Percentiles rank a stretch among this genome's conserved stretches.
phyloP scores from a whole-genome alignment of 2,113 vertebrate genomes.

The Sorex fumeus region DNA sequence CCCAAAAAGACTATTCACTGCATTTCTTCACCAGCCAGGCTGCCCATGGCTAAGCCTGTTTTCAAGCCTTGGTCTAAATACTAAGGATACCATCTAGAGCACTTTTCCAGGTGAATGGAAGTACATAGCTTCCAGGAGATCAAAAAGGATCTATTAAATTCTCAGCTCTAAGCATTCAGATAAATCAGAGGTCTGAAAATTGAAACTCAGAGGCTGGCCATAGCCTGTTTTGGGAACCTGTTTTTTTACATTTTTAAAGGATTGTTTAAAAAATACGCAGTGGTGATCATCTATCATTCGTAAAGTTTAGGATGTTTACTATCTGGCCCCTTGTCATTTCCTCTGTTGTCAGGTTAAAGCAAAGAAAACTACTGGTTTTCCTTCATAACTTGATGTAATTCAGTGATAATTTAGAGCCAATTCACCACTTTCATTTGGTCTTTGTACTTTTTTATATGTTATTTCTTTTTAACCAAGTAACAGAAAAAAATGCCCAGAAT shows the following conservation, averaged over 20 bases:
- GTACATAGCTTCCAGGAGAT: accelerated
- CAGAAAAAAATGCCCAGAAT: constrained; percentile 52
- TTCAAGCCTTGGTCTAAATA: background rate
- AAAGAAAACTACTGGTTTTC: background rate
- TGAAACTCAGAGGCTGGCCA: background rate
- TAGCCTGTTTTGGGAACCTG: background rate
- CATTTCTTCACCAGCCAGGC: background rate
- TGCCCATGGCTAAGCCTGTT: background rate
- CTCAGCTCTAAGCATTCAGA: background rate
- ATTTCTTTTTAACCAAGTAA: constrained; percentile 66
- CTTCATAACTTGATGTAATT: constrained; percentile 33
- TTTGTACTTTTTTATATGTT: constrained; percentile 45
- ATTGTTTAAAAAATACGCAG: background rate
- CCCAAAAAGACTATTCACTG: no score
- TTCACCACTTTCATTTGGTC: constrained; percentile 31
- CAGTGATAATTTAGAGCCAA: constrained; percentile 56
- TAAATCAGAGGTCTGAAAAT: background rate
- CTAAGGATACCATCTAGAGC: background rate
- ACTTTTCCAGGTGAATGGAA: background rate
- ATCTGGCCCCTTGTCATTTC: background rate
- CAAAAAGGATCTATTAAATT: constrained; percentile 62
- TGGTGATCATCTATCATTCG: background rate
- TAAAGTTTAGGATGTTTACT: constrained; percentile 39
- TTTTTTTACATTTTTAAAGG: constrained; percentile 50
- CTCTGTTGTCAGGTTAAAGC: constrained; percentile 13